Conservation (phyloP, 1,140 invertebrate genomes). For the Phocides pigmalion region DNA sequence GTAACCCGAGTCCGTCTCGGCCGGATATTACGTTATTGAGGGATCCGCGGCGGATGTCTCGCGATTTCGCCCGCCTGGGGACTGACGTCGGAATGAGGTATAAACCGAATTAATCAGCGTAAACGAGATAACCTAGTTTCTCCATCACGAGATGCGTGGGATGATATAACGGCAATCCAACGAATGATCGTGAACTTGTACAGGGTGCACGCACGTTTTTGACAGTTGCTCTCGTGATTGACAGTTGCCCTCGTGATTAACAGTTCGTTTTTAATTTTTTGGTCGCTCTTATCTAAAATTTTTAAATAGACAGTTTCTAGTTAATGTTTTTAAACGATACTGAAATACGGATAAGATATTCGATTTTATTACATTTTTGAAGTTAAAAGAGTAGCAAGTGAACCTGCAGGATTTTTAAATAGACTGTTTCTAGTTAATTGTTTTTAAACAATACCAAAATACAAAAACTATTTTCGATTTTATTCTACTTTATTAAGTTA, state of each 20-base stretch:
- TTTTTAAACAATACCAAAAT: too few relatives aligned
- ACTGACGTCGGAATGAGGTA: conserved; percentile 13
- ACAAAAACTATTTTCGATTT: too few relatives aligned
- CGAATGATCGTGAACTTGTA: conserved; percentile 11
- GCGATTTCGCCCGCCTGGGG: conserved; percentile 8
- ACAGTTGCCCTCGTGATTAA: background rate
- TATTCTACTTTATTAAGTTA: too few relatives aligned
- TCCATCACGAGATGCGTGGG: conserved; percentile 1
- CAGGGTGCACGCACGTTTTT: background rate
- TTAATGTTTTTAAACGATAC: too few relatives aligned
- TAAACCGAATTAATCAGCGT: conserved; percentile 21
- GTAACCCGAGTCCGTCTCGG: conserved; percentile 14
- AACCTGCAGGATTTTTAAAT: too few relatives aligned
- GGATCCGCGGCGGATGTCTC: conserved; percentile 15
- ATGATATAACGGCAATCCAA: background rate
- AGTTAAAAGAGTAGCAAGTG: too few relatives aligned
- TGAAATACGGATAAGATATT: too few relatives aligned
- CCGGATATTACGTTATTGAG: conserved; percentile 32
- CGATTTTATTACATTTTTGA: too few relatives aligned
- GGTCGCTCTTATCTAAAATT: too few relatives aligned
- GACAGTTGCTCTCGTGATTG: background rate
- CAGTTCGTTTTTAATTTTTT: too few relatives aligned
- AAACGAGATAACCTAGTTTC: conserved; percentile 15
- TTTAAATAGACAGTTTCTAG: too few relatives aligned
- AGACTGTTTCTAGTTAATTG: too few relatives aligned